phyloP scores from a whole-genome alignment of 2,113 vertebrate species.

The Hyaena hyaena region DNA sequence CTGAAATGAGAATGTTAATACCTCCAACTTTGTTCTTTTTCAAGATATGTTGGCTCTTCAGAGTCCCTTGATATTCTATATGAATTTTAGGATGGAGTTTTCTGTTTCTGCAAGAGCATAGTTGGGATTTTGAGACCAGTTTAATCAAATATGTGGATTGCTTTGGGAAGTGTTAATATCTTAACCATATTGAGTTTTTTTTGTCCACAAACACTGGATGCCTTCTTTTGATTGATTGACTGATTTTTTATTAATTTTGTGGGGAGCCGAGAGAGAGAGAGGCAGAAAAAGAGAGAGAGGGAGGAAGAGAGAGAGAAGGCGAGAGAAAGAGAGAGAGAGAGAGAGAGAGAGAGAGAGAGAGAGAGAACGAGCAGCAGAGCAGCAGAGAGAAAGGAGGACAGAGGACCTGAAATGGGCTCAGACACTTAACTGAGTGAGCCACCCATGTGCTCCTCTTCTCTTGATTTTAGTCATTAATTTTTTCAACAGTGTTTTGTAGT shows the following conservation, averaged over 20 bases:
- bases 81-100: background rate
- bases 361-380: too few relatives aligned
- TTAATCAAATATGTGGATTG: background rate
- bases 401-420: too few relatives aligned
- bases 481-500: background rate
- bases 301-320: too few relatives aligned
- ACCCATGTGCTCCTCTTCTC: background rate
- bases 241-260: too few relatives aligned
- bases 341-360: too few relatives aligned
- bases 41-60: background rate
- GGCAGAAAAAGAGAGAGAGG: too few relatives aligned
- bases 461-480: background rate
- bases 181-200: background rate
- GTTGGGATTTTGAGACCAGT: background rate
- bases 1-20: background rate
- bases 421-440: too few relatives aligned
- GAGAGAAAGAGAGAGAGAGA: too few relatives aligned
- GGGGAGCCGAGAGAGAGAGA: too few relatives aligned
- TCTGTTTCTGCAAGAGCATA: background rate
- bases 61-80: background rate
- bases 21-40: background rate
- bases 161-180: background rate
- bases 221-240: background rate
- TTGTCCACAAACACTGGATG: background rate
- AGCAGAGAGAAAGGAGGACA: too few relatives aligned